These are phyloP conservation scores for Elephas maximus DNA, from an alignment of 2,113 vertebrate species.

Conservation along the genomic window DNA sequence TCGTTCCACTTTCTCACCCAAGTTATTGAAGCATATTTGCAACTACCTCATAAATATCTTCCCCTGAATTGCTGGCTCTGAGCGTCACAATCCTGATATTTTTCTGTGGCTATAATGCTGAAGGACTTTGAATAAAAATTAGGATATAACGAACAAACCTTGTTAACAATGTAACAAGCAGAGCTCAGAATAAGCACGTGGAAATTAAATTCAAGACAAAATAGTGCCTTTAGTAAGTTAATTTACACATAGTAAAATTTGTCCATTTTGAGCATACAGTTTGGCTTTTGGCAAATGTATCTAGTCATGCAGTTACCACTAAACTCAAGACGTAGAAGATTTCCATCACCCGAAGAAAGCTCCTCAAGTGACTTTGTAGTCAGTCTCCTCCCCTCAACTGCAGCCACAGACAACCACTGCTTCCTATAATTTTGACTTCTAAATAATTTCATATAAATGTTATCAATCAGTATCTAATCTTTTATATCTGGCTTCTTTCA, in stretches of 20 bases:
- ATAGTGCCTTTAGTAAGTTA: background rate
- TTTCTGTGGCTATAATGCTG: background rate
- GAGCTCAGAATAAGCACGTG: background rate
- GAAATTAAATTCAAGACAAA: slow-evolving; percentile 9
- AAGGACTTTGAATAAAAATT: slow-evolving; percentile 45
- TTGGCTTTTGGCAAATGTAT: slow-evolving; percentile 30
- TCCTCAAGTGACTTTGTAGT: background rate
- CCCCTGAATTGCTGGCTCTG: background rate
- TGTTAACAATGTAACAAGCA: background rate
- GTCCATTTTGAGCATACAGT: background rate
- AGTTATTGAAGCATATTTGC: background rate
- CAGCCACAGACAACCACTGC: background rate
- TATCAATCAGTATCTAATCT: background rate
- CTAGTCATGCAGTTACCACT: background rate
- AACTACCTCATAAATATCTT: background rate
- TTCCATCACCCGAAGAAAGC: background rate
- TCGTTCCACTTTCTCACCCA: background rate
- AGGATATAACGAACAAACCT: background rate
- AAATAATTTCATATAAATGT: background rate
- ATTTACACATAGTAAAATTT: background rate
- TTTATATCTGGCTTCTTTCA: slow-evolving; percentile 53
- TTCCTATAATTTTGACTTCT: slow-evolving; percentile 42
- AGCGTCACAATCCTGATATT: background rate
- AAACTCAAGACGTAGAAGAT: background rate
- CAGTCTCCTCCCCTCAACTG: background rate